Conservation (phyloP, 2,888 invertebrate species). For the Megastigmus dorsalis region DNA sequence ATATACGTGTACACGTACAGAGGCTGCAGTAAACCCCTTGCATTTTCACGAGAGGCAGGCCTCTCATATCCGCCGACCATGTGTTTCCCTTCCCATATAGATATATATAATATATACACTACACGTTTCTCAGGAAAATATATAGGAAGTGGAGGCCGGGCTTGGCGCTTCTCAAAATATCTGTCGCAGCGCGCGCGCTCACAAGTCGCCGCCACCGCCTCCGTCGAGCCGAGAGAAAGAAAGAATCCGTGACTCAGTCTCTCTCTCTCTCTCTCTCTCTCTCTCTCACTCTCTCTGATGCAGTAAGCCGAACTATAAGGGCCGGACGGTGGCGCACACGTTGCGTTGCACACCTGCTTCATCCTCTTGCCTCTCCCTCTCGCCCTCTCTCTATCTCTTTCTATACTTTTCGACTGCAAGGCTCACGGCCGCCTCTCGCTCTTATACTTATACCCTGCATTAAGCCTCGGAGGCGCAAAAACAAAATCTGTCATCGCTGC, state of each 20-base stretch:
- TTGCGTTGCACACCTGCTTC: slow-evolving; percentile 35
- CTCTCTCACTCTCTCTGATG: background rate
- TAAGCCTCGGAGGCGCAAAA: slow-evolving; percentile 18
- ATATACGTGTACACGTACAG: background rate
- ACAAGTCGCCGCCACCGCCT: slow-evolving; percentile 31
- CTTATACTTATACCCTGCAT: no score
- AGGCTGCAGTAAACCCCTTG: slow-evolving; percentile 15
- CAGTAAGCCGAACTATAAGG: background rate
- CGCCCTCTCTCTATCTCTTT: background rate
- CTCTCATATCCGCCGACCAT: slow-evolving; percentile 5
- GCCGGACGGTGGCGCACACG: slow-evolving; percentile 4
- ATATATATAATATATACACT: background rate
- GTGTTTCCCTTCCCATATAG: slow-evolving; percentile 18
- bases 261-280: slow-evolving; percentile 45
- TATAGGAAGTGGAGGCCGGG: slow-evolving; percentile 19
- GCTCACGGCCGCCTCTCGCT: background rate
- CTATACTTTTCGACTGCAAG: background rate
- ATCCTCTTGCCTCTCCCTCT: no score
- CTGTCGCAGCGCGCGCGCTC: no score
- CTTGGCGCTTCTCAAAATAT: slow-evolving; percentile 32
- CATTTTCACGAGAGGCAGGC: background rate
- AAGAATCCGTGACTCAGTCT: slow-evolving; percentile 33
- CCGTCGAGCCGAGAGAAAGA: no score
- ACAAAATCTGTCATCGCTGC: slow-evolving; percentile 25
- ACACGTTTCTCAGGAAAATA: slow-evolving; percentile 23